Percentiles rank a stretch among this genome's conserved stretches.
Evolutionary conservation across 2,113 vertebrate species (phyloP).

Genomic region (Pterocles burchelli): DNA sequence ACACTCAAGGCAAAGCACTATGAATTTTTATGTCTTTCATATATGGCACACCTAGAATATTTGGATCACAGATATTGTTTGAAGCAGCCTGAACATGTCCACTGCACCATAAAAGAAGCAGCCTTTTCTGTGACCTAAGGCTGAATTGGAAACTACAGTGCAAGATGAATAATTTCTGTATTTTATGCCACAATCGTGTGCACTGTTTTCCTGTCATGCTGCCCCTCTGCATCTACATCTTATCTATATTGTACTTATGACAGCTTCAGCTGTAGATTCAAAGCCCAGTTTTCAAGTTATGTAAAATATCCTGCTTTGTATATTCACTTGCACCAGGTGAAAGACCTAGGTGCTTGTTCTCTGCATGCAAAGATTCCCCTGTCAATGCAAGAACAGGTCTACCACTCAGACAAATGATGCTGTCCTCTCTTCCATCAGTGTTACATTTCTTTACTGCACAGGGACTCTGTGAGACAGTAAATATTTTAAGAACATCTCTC

Average conservation of each 20-base stretch:
- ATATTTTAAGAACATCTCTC: neutral
- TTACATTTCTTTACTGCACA: neutral
- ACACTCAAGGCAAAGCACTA: neutral
- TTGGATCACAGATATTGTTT: neutral
- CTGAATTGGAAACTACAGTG: neutral
- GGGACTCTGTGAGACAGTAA: neutral
- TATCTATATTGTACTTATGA: neutral
- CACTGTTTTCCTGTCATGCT: neutral
- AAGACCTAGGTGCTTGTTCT: neutral
- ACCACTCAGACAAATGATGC: neutral
- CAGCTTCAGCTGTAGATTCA: neutral
- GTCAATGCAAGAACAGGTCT: neutral
- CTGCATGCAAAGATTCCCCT: neutral
- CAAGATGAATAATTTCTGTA: neutral
- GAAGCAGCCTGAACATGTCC: neutral
- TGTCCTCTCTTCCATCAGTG: neutral
- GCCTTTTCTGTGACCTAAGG: neutral
- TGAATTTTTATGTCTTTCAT: neutral
- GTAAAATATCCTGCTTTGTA: neutral
- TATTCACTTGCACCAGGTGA: neutral
- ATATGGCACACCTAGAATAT: neutral
- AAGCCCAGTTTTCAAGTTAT: neutral
- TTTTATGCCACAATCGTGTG: neutral
- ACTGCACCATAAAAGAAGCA: neutral
- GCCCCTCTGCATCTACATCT: neutral